These are phyloP conservation scores for Percina caprodes DNA, from an alignment of 2,113 vertebrate species.

Conservation along the genomic window DNA sequence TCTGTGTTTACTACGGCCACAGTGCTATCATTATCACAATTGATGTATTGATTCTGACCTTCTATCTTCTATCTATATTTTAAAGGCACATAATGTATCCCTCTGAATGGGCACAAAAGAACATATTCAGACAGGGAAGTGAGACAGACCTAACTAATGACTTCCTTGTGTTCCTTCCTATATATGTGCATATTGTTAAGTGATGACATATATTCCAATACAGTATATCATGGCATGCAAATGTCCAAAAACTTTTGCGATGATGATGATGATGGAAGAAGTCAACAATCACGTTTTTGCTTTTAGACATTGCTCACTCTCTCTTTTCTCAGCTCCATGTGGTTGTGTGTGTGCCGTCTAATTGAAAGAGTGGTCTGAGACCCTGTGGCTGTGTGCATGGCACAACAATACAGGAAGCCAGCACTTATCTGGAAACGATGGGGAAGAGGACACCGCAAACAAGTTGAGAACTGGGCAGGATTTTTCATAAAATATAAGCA, in stretches of 20 bases:
- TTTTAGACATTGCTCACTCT: slow-evolving; percentile 1
- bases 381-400: slow-evolving; percentile 39
- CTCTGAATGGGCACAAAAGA: background rate
- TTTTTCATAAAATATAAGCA: slow-evolving; percentile 13
- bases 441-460: slow-evolving; percentile 24
- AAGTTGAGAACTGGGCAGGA: slow-evolving; percentile 16
- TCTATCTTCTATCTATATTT: slow-evolving; percentile 5
- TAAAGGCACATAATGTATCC: background rate
- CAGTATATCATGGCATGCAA: background rate
- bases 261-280: background rate
- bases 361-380: slow-evolving; percentile 32
- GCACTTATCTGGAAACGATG: slow-evolving; percentile 42
- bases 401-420: slow-evolving; percentile 50
- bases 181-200: background rate
- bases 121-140: background rate
- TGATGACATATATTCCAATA: background rate
- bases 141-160: background rate
- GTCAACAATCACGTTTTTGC: slow-evolving; percentile 11
- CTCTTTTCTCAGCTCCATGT: background rate
- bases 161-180: background rate
- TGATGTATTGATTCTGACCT: slow-evolving; percentile 26
- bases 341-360: slow-evolving; percentile 42
- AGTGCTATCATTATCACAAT: slow-evolving; percentile 35
- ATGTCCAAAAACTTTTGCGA: background rate
- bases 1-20: slow-evolving; percentile 42